Base-by-base conservation (phyloP, 2,888 invertebrate genomes). In the Philereme vetulata region DNA sequence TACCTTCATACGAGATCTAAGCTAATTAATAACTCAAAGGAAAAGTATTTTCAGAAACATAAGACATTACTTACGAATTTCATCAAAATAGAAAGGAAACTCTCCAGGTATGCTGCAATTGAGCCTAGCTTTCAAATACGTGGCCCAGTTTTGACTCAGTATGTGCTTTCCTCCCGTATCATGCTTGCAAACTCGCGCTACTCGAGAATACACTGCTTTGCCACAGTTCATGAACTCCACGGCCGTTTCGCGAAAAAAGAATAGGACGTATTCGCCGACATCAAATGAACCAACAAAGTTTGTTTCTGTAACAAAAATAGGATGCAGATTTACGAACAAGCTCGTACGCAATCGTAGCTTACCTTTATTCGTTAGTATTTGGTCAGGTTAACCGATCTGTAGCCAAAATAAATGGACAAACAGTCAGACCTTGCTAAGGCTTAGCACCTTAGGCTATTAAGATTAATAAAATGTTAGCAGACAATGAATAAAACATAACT, bases 71-170 rank as follows among this genome's bases (percentile, higher is more conserved):
- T 93, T 81, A 94, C 94, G 95, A 75, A 95, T 94, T 91, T 95
- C 95, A 83, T 96, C 94, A 83, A 96, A 95, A 83, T 95, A 95
- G 86, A 95, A 96, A 0, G 95, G 95, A 75, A 94, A 95, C 74
- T 95, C 95, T 71, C 95, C 95, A 42, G 95, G 95, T 77, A 95
- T 93, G 71, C 95, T 95, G 80, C 95, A 95, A 81, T 95, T 95
- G 65, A 95, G 93, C 47, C 95, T 86, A 33, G 95, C 95, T 84
- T 95, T 95, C 68, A 95, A 84, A 80, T 94, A 95, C 49, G 95
- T 94, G 68, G 94, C 94, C 95, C 95, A 95, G 78, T 95, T 95
- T 77, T 94, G 94, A 74, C 90, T 93, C 67, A 94, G 89, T 73
- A 95, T 93, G 72, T 94, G 93, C 76, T 94, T 93, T 60, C 95